Evolutionary conservation across 2,888 invertebrate genomes (phyloP).

Genomic region (Mechanitis mazaeus): DNA sequence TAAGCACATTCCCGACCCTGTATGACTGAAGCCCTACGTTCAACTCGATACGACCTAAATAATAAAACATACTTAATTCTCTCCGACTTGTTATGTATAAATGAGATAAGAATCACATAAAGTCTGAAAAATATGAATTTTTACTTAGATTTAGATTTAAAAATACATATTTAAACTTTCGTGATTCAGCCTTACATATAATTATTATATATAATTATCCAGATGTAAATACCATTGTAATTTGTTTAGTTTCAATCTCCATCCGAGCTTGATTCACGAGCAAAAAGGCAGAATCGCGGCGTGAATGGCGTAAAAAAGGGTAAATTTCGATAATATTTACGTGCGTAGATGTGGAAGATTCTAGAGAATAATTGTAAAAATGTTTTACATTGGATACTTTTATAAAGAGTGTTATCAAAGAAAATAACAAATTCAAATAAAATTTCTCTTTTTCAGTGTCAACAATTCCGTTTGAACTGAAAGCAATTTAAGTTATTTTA

Average conservation of each 20-base stretch:
- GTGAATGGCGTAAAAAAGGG: too few relatives aligned
- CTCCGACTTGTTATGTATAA: not conserved
- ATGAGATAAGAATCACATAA: not conserved
- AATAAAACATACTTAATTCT: slow-evolving; percentile 1
- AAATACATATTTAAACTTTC: too few relatives aligned
- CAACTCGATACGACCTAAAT: slow-evolving; percentile 12
- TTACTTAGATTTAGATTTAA: too few relatives aligned
- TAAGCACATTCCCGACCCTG: slow-evolving; percentile 8
- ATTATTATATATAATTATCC: too few relatives aligned
- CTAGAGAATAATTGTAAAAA: not conserved
- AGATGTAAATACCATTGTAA: too few relatives aligned
- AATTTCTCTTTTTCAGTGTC: not conserved
- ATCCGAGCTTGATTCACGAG: too few relatives aligned
- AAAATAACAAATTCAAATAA: not conserved
- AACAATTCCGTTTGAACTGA: not conserved
- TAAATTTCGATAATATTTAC: too few relatives aligned
- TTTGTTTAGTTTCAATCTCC: too few relatives aligned
- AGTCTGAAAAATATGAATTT: not conserved
- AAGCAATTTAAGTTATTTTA: slow-evolving; percentile 7
- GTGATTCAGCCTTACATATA: too few relatives aligned
- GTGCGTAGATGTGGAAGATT: too few relatives aligned
- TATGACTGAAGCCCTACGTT: slow-evolving; percentile 11
- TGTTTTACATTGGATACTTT: not conserved
- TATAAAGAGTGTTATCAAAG: not conserved
- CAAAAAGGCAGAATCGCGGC: too few relatives aligned